Conservation (phyloP, 1,140 invertebrate genomes). For the Ylistrum balloti region DNA sequence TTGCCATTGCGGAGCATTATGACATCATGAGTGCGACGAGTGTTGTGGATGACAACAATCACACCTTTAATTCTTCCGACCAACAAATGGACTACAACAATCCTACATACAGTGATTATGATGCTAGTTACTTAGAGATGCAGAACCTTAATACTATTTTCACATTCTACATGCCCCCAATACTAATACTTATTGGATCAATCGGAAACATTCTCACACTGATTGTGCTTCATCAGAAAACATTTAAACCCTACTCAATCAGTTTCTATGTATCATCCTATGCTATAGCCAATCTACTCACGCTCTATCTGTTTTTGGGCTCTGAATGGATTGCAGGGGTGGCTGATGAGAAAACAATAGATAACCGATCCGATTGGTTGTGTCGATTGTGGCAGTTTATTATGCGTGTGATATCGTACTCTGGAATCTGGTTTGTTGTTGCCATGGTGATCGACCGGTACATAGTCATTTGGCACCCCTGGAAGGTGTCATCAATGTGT, state of each 20-base stretch:
- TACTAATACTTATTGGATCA: constrained; percentile 75
- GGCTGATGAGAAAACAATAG: constrained; percentile 65
- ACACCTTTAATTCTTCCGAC: background rate
- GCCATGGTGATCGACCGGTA: constrained; percentile 77
- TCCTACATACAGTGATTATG: background rate
- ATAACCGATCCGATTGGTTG: constrained; percentile 69
- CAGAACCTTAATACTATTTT: constrained; percentile 25
- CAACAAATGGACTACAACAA: background rate
- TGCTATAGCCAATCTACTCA: constrained; percentile 74
- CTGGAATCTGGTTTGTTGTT: constrained; percentile 78
- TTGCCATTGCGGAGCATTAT: background rate
- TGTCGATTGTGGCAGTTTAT: constrained; percentile 79
- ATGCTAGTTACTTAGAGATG: constrained; percentile 13
- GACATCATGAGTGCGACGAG: background rate
- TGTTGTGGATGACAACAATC: background rate
- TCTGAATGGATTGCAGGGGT: constrained; percentile 72
- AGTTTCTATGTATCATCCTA: constrained; percentile 78
- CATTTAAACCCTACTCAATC: constrained; percentile 74
- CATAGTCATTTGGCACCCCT: constrained; percentile 73
- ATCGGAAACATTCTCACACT: constrained; percentile 77
- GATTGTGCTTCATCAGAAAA: constrained; percentile 72
- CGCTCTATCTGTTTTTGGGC: constrained; percentile 72
- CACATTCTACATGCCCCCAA: constrained; percentile 70
- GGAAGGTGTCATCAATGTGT: constrained; percentile 70
- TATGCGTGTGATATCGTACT: constrained; percentile 73